phyloP scores from a whole-genome alignment of 2,888 invertebrate species.

The Pollenia angustigena region DNA sequence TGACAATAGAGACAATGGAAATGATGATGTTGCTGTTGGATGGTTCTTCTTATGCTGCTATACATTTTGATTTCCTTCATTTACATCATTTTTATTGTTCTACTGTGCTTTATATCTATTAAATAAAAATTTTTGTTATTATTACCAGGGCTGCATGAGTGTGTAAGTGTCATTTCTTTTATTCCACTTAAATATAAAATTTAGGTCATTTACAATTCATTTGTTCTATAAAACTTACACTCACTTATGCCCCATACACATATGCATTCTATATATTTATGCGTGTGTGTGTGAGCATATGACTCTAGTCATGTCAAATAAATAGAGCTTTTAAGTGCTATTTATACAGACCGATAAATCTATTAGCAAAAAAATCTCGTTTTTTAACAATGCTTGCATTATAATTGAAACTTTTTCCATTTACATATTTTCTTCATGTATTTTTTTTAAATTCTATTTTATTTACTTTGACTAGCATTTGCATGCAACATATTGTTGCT shows the following conservation, averaged over 20 bases:
- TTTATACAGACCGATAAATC: too few species aligned
- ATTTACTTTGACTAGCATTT: constrained; percentile 37
- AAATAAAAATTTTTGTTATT: constrained; percentile 38
- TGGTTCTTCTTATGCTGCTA: constrained; percentile 52
- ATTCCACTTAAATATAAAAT: constrained; percentile 39
- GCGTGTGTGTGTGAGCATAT: too few species aligned
- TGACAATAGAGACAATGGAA: constrained; percentile 16
- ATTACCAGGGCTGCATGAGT: neutral
- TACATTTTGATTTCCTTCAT: constrained; percentile 50
- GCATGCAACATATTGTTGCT: constrained; percentile 16
- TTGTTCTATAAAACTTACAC: constrained; percentile 21
- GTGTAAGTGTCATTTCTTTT: constrained; percentile 41
- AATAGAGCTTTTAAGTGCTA: constrained; percentile 11
- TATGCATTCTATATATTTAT: neutral
- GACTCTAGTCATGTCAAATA: neutral
- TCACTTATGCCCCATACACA: neutral
- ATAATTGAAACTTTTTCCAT: constrained; percentile 13
- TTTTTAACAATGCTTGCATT: neutral
- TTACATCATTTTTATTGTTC: constrained; percentile 50
- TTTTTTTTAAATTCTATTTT: constrained; percentile 24
- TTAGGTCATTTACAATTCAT: constrained; percentile 68
- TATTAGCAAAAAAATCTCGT: neutral
- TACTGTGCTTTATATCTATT: constrained; percentile 37
- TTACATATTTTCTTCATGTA: neutral
- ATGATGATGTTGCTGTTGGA: constrained; percentile 16